Conservation (phyloP, 2,113 vertebrate genomes). For the Hippopotamus amphibius region DNA sequence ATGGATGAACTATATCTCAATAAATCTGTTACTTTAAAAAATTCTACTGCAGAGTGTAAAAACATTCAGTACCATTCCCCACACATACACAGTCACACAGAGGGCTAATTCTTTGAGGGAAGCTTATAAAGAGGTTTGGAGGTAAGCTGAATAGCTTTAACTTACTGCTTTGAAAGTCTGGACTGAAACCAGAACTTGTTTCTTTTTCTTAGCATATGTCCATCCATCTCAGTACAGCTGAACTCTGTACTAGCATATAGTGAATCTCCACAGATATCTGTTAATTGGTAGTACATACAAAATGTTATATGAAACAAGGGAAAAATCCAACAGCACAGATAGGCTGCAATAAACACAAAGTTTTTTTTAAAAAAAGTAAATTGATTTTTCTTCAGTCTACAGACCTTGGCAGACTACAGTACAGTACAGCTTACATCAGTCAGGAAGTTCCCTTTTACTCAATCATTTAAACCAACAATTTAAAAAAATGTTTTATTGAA, state of each 20-base stretch:
- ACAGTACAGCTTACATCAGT: background rate
- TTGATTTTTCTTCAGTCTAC: background rate
- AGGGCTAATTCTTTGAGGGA: background rate
- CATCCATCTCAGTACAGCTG: background rate
- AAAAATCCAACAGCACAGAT: constrained; percentile 35
- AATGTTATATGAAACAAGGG: constrained; percentile 2
- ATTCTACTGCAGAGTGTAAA: background rate
- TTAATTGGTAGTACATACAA: background rate
- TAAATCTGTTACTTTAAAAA: background rate
- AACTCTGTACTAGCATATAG: background rate
- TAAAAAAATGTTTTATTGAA: background rate
- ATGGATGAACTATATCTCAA: background rate
- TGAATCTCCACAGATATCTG: background rate
- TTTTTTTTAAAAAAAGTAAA: background rate
- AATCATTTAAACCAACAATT: constrained; percentile 42
- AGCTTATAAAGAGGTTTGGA: background rate
- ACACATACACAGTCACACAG: background rate
- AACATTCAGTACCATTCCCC: background rate
- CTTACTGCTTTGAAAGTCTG: background rate
- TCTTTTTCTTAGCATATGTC: background rate
- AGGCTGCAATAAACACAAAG: background rate
- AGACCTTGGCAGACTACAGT: background rate
- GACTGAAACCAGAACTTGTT: background rate
- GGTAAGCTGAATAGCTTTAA: background rate
- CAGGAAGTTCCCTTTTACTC: background rate